Conservation (phyloP, 1,140 invertebrate species). For the Drosophila pectinifera region DNA sequence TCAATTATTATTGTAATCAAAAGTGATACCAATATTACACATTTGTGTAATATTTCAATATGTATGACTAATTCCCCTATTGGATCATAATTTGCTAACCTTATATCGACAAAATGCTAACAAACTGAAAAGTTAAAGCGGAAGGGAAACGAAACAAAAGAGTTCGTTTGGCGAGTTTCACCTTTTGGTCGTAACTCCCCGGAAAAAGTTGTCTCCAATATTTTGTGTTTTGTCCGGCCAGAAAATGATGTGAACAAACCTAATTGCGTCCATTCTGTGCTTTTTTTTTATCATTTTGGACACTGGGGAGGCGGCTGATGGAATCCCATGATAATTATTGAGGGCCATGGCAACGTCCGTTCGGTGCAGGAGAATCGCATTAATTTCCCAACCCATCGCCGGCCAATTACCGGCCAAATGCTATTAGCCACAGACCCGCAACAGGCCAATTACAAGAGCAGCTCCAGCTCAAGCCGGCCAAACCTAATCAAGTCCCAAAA, state of each 20-base stretch:
- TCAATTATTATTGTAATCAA: too few relatives aligned
- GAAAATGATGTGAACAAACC: conserved; percentile 46
- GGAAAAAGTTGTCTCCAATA: conserved; percentile 19
- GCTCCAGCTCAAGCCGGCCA: conserved; percentile 14
- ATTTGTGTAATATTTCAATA: neutral
- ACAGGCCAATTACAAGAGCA: conserved; percentile 55
- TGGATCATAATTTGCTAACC: neutral
- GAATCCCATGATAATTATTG: conserved; percentile 53
- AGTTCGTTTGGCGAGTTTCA: conserved; percentile 17
- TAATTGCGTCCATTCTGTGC: conserved; percentile 42
- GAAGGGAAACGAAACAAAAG: conserved; percentile 11
- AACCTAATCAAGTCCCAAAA: conserved; percentile 50
- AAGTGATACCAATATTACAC: neutral
- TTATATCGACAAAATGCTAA: conserved; percentile 17
- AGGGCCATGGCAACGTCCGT: conserved; percentile 50
- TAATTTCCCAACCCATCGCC: conserved; percentile 47
- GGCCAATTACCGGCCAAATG: conserved; percentile 57
- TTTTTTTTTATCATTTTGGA: conserved; percentile 17
- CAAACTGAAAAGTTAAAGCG: conserved; percentile 15
- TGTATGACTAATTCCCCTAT: too few relatives aligned
- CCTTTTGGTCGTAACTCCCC: conserved; percentile 21
- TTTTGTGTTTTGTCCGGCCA: conserved; percentile 2
- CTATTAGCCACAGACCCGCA: conserved; percentile 62
- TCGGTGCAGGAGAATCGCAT: conserved; percentile 48
- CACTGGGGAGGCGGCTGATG: conserved; percentile 7